A percentile compares a stretch with the other conserved stretches of the same genome.
Evolutionary conservation across 2,113 vertebrate genomes (phyloP).

Genomic region (Eptatretus burgeri): DNA sequence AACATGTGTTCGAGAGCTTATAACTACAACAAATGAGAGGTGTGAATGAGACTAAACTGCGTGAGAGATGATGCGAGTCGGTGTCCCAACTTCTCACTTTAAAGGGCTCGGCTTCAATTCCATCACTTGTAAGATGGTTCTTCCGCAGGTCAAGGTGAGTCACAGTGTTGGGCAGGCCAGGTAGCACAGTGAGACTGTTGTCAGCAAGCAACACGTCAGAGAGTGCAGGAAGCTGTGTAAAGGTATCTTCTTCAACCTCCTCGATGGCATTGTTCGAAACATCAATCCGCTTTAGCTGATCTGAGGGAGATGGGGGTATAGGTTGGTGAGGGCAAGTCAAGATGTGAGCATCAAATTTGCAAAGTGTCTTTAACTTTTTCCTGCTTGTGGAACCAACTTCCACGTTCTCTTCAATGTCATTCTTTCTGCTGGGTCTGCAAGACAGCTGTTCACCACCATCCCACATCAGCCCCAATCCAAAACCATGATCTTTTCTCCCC

Average conservation of each 20-base stretch:
- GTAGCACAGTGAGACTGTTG: conserved; percentile 49
- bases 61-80: too few species aligned
- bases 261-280: conserved; percentile 66
- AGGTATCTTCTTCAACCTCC: conserved; percentile 72
- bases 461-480: too few species aligned
- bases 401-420: too few species aligned
- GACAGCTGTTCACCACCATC: too few species aligned
- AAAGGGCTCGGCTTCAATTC: conserved; percentile 68
- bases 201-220: conserved; percentile 67
- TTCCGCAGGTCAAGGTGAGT: conserved; percentile 45
- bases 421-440: too few species aligned
- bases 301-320: conserved; percentile 13
- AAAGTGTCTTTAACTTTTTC: too few species aligned
- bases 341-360: too few species aligned
- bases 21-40: too few species aligned
- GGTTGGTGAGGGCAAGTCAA: neutral
- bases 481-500: too few species aligned
- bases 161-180: conserved; percentile 52
- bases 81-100: conserved; percentile 26
- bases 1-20: too few species aligned
- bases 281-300: conserved; percentile 57
- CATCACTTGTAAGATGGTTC: conserved; percentile 58
- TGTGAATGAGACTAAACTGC: too few species aligned
- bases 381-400: too few species aligned
- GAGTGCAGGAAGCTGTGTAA: conserved; percentile 40